Evolutionary conservation across 2,113 vertebrate genomes (phyloP).

Genomic region (Hippocampus guttulatus): DNA sequence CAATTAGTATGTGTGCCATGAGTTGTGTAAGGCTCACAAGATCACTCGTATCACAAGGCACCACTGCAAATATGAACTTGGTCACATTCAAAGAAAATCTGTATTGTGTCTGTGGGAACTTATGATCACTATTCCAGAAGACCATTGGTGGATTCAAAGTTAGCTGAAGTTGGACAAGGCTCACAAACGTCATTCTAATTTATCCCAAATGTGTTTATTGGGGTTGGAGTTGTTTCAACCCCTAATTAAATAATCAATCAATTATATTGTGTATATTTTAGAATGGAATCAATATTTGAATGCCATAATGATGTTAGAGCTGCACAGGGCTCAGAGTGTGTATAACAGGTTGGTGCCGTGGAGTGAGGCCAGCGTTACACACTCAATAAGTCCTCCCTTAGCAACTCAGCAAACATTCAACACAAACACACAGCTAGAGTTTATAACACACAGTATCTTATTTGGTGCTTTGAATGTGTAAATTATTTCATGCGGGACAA

Average conservation of each 20-base stretch:
- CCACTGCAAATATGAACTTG: not conserved
- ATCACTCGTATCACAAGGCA: not conserved
- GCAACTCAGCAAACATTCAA: slow-evolving; percentile 18
- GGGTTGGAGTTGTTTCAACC: not conserved
- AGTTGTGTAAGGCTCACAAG: too few species aligned
- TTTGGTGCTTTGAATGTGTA: slow-evolving; percentile 1
- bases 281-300: slow-evolving; percentile 6
- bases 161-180: not conserved
- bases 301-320: slow-evolving; percentile 27
- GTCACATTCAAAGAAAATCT: not conserved
- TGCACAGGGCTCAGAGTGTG: slow-evolving; percentile 17
- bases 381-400: slow-evolving; percentile 15
- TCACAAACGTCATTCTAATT: not conserved
- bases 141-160: not conserved
- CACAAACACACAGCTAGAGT: slow-evolving; percentile 30
- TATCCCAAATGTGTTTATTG: not conserved
- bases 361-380: slow-evolving; percentile 11
- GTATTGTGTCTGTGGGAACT: not conserved
- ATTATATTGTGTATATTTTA: slow-evolving; percentile 1
- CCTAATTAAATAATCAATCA: not conserved
- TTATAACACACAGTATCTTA: slow-evolving; percentile 2
- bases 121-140: not conserved
- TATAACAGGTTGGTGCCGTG: slow-evolving; percentile 19
- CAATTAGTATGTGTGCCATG: too few species aligned
- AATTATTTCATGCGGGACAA: not conserved